Evolutionary conservation across 1,140 invertebrate species (phyloP), one percentile per base, ranked within the genome.

Genomic region (Apis mellifera): DNA sequence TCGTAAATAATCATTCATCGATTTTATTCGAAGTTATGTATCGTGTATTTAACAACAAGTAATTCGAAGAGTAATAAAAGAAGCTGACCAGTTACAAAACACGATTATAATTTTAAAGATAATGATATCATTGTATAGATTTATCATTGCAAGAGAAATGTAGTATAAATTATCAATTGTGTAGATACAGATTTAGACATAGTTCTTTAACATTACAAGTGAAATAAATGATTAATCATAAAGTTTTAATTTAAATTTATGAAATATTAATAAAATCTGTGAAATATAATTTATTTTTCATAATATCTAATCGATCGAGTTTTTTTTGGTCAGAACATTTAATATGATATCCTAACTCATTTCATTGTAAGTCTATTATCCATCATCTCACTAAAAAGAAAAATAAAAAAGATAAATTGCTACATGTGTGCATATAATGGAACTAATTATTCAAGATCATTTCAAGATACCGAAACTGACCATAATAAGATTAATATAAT

Each of bases 211-310:
- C 7, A 2, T 64, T 15, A 15, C 19, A 32, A 32, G 19, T 17
- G 3, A 32, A 19, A 65, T 15, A 13, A 65, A 26, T 66, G 57
- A 86, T 84, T 76, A 84, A 26, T 86, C 76, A 65, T 76, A 68
- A 73, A 72, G 72, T 80, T 80, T 86, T 77, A 84, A 87, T 80
- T 84, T 11, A 48, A 68, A 76, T 62, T 87, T 73, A 84, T 86
- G 73, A 87, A 84, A 86, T 87, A 84, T 87, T 77, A 87, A 86
- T 86, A 68, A 57, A 83, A 65, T 62, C 60, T 52, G 66, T 64
- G 71, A 78, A 54, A 73, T 59, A 69, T 69, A 80, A 86, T 80
- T 69, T 84, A 80, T 79, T 75, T 71, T 17, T 15, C 26, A 50
- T 26, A 21, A 59, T 48, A 62, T 79, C 68, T 79, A 79, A 52